Base-by-base conservation (phyloP, 2,888 invertebrate species). In the Tortrix viridana region DNA sequence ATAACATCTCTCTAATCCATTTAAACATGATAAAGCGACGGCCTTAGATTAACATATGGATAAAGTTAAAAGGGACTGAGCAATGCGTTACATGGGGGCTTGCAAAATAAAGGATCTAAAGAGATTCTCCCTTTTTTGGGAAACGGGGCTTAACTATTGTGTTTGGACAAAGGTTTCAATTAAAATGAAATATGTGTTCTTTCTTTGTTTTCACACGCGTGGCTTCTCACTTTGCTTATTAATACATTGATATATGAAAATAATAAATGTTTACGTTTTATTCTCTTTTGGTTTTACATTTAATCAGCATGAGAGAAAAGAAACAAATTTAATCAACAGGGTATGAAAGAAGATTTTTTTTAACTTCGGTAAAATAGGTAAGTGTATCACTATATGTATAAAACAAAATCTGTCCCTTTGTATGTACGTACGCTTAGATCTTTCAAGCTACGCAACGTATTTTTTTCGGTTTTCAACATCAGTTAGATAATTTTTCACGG, bases 1-100 rank as follows among this genome's bases (percentile, higher is more conserved):
- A 74, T 72, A 79, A 79, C 76, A 80, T 82, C 70, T 71, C 73
- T 77, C 69, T 85, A 84, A 83, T 84, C 81, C 84, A 77, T 85
- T 85, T 78, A 79, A 81, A 81, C 72, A 76, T 73, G 84, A 83
- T 84, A 84, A 85, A 82, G 77, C 80, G 77, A 76, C 79, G 81
- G 81, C 84, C 84, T 81, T 74, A 83, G 83, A 87, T 87, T 85
- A 85, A 81, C 84, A 86, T 85, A 85, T 83, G 85, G 84, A 82
- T 81, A 82, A 84, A 80, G 83, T 83, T 81, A 80, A 85, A 87
- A 85, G 80, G 86, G 85, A 77, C 80, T 74, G 76, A 77, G 80
- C 78, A 80, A 82, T 80, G 80, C 74, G 77, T 80, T 85, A 85
- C 85, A 84, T 82, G 74, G 75, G 78, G 76, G 77, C 78, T 75